Evolutionary conservation across 2,797 vertebrate species (phyloP).

Genomic region (Mus minutoides): DNA sequence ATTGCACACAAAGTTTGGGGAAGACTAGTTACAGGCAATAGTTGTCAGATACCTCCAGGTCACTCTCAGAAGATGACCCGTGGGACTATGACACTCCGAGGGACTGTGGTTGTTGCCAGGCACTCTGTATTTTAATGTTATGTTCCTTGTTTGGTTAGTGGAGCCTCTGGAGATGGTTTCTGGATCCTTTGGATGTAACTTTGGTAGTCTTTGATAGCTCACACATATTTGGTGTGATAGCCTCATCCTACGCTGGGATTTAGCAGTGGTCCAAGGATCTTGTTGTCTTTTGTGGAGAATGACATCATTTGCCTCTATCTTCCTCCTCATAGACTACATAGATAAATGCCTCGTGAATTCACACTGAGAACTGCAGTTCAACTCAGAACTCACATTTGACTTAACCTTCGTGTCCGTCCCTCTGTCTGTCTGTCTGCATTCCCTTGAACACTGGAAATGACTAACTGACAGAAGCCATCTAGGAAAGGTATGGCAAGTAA

Average conservation of each 20-base stretch:
- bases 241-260: background rate
- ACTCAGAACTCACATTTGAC: background rate
- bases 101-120: background rate
- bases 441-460: background rate
- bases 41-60: background rate
- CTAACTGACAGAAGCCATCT: no score
- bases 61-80: background rate
- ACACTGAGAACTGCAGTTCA: background rate
- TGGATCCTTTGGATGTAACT: background rate
- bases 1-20: background rate
- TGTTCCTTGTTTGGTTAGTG: background rate
- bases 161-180: background rate
- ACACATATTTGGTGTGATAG: background rate
- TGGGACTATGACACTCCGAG: background rate
- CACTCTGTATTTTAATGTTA: background rate
- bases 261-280: background rate
- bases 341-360: background rate
- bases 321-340: background rate
- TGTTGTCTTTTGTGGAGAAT: background rate
- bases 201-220: background rate
- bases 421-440: background rate
- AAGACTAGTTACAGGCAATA: background rate
- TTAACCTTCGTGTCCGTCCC: background rate
- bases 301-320: background rate
- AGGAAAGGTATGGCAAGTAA: no score